phyloP scores from a whole-genome alignment of 2,797 vertebrate genomes.

The Hephaestus fuliginosus region DNA sequence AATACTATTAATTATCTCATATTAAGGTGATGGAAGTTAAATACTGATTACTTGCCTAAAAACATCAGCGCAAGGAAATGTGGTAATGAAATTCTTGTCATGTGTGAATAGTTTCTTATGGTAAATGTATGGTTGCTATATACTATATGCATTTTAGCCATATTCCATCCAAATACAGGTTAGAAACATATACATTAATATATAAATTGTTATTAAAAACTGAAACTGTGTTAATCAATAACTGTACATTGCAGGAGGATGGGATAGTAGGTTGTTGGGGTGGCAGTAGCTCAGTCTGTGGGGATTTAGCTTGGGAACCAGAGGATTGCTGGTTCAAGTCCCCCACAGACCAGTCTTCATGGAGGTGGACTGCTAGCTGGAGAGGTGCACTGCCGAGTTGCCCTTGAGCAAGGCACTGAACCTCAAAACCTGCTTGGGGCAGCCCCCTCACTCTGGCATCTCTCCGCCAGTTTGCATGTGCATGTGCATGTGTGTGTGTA shows the following conservation, averaged over 20 bases:
- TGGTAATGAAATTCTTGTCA: background rate
- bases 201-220: background rate
- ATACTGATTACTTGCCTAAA: background rate
- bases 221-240: slow-evolving; percentile 4
- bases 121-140: background rate
- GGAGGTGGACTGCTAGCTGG: no score
- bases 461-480: no score
- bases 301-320: no score
- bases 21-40: background rate
- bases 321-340: no score
- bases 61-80: background rate
- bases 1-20: background rate
- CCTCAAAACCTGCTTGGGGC: no score
- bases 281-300: no score
- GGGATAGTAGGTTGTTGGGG: background rate
- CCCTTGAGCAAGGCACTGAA: no score
- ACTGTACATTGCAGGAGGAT: background rate
- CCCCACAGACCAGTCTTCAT: no score
- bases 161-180: background rate
- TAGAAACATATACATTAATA: background rate
- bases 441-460: no score
- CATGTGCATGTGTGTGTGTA: no score
- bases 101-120: background rate
- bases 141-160: background rate
- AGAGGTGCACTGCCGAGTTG: no score